Evolutionary conservation across 2,888 invertebrate genomes (phyloP), one percentile per base, ranked within the genome.

Genomic region (Oxycera nigricornis): DNA sequence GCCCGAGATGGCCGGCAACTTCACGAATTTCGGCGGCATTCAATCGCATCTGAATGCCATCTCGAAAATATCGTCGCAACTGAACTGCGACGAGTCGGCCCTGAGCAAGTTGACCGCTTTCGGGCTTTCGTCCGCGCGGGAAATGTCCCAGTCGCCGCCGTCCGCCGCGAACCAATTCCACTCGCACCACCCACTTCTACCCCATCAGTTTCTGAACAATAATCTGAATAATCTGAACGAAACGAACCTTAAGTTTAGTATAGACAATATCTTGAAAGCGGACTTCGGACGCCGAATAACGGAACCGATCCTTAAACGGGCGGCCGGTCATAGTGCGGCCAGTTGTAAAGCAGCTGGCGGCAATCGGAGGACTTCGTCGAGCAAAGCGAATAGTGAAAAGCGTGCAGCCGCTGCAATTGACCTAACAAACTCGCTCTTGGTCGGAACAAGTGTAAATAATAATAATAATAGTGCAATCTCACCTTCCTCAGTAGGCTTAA

Each of bases 201-300:
- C 78, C 76, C 80, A 80, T 76, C 83, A 79, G 4, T 79, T 80
- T 31, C 78, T 80, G 26, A 82, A 84, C 46, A 83, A 85, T 74
- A 82, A 84, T 46, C n/a, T n/a, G n/a, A 83, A 85, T 74, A 82
- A 85, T 77, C 78, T 86, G 1, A 88, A 89, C 76, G 90, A 90
- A 76, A 87, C 87, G 61, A 88, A 89, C 78, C 83, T 95, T 31
- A 91, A 92, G 79, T 95, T 94, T 86, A 94, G 94, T 81, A 94
- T 95, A 82, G 93, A 93, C 80, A 94, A 95, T 84, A 95, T 95
- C 76, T 85, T 95, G 26, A 91, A 93, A 81, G 94, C 94, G 0
- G 94, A 95, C 82, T 95, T 95, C 78, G 94, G 95, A 0, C 87
- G 91, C 31, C 82, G 91, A 59, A 90, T 91, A 41, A 90, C 91